Conservation (phyloP, 2,113 vertebrate genomes). For the Salminus brasiliensis region DNA sequence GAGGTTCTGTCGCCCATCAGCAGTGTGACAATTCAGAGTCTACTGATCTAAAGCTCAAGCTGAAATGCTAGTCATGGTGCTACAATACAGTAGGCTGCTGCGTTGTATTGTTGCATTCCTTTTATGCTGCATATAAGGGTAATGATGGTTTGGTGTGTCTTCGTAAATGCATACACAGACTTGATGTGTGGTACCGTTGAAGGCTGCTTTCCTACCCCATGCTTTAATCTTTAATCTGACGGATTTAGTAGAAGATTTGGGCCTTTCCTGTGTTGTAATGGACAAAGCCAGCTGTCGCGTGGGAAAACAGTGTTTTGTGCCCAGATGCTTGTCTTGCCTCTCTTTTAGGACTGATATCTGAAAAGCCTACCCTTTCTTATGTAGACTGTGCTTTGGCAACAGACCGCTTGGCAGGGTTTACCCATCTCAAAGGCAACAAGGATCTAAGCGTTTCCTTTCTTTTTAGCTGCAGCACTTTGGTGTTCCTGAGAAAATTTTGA, state of each 20-base stretch:
- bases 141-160: background rate
- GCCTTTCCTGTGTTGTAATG: background rate
- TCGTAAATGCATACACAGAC: background rate
- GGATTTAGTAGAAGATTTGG: background rate
- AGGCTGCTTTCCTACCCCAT: background rate
- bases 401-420: background rate
- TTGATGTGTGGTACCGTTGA: conserved; percentile 18
- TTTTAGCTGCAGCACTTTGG: background rate
- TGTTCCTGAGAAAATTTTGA: background rate
- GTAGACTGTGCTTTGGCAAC: background rate
- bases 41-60: no score
- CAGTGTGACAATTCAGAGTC: no score
- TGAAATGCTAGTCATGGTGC: no score
- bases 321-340: background rate
- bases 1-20: no score
- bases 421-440: background rate
- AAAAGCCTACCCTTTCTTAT: background rate
- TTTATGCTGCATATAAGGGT: background rate
- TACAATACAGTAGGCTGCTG: no score
- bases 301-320: conserved; percentile 7
- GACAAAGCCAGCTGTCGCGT: background rate
- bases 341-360: background rate
- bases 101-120: background rate
- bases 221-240: conserved; percentile 5
- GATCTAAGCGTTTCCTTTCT: conserved; percentile 5